Evolutionary conservation across 35 echinoderm and acorn worm genomes (phyloP).

Genomic region (Apostichopus parvimensis): DNA sequence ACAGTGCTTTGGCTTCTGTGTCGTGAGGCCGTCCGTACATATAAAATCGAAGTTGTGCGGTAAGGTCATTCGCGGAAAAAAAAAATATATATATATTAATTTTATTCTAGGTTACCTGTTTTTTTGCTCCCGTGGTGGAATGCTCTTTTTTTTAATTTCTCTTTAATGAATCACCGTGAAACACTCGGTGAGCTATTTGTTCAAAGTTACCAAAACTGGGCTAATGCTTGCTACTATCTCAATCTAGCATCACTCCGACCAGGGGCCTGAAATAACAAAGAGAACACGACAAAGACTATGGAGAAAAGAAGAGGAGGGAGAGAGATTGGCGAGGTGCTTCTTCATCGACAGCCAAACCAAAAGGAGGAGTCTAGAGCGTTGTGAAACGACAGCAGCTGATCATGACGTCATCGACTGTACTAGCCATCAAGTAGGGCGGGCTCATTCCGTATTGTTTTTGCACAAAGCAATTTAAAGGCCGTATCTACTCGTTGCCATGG

Average conservation of each 20-base stretch:
- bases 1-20: too few species aligned
- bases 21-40: too few species aligned
- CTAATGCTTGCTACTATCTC: constrained; percentile 36
- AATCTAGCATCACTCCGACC: neutral
- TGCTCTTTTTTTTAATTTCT: constrained; percentile 30
- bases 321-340: too few species aligned
- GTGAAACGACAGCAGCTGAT: neutral
- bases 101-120: neutral
- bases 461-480: too few species aligned
- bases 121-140: neutral
- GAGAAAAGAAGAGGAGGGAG: neutral
- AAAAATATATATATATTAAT: constrained; percentile 17
- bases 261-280: constrained; percentile 40
- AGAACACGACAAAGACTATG: neutral
- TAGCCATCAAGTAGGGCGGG: too few species aligned
- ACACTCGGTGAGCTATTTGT: constrained; percentile 33
- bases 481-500: too few species aligned
- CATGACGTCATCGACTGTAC: neutral
- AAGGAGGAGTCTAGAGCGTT: too few species aligned
- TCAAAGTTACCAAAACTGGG: constrained; percentile 33
- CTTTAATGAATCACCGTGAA: constrained; percentile 24
- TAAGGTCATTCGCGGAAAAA: constrained; percentile 21
- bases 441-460: too few species aligned
- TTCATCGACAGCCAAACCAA: too few species aligned
- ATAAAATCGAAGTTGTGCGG: constrained; percentile 31